Base-by-base conservation (phyloP, 2,888 invertebrate genomes). In the Osmoderma eremita region DNA sequence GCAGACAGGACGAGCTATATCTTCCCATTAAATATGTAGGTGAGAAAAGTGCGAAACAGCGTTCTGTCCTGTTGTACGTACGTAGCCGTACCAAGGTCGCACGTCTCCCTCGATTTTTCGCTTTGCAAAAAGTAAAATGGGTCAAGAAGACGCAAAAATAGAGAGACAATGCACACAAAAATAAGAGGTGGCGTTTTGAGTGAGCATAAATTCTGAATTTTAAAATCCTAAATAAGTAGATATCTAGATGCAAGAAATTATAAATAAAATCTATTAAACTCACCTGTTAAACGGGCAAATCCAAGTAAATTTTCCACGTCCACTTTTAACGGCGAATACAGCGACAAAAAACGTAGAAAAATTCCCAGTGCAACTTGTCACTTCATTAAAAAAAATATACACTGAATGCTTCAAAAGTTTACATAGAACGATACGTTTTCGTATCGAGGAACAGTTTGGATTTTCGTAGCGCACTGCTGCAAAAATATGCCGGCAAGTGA, bases 281-380 rank as follows among this genome's bases (percentile, higher is more conserved):
- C 58, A 61, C 58, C 58, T 61, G 58, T 17, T 24, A 45, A 30
- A 17, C 10, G 24, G 30, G 30, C 42, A 42, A 61, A 61, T 61
- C 45, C 58, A 30, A 10, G 58, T 48, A 61, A 61, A 39, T 45
- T 22, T 45, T 17, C 22, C 58, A 58, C 42, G 15, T 58, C 58
- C 58, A 22, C 22, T 61, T 58, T 45, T 45, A 45, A n/a, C 36
- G 30, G 30, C 12, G 58, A 5, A 61, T 17, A 24, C 17, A 30
- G 30, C 10, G 30, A 30, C 30, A 12, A 61, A 61, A 45, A 58
- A 41, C 10, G 42, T 45, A 51, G 24, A 12, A n/a, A 30, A 51
- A 51, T 48, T 61, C 58, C 48, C 17, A 53, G 17, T 24, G 30
- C 15, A 61, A 61, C 58, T 61, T 1, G 45, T 61, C 58, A 61